These are phyloP conservation scores for Saguinus midas DNA, from an alignment of 2,113 vertebrate genomes.

Conservation along the genomic window DNA sequence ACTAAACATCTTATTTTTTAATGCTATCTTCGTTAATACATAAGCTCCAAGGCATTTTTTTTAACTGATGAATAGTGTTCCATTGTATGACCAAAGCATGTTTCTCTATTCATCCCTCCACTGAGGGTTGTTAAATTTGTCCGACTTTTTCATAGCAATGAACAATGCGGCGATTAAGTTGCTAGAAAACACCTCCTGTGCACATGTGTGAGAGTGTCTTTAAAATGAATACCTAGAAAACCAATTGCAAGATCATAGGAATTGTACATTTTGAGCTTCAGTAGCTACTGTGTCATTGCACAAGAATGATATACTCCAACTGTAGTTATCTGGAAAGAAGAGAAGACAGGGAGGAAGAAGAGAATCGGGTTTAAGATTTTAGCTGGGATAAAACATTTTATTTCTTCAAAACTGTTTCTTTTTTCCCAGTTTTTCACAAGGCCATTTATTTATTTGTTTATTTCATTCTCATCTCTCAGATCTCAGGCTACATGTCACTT, in stretches of 20 bases:
- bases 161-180: not conserved
- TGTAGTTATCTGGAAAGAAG: not conserved
- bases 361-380: not conserved
- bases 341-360: not conserved
- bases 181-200: not conserved
- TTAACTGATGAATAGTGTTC: slow-evolving; percentile 15
- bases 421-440: not conserved
- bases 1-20: slow-evolving; percentile 24
- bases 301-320: not conserved
- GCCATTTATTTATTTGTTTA: not conserved
- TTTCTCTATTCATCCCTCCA: slow-evolving; percentile 37
- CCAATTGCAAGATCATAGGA: not conserved
- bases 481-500: not conserved
- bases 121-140: not conserved
- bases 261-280: not conserved
- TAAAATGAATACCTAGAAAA: slow-evolving; percentile 17
- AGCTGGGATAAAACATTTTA: not conserved
- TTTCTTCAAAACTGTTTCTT: not conserved
- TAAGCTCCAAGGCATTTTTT: not conserved
- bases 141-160: not conserved
- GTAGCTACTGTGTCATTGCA: not conserved
- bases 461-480: not conserved
- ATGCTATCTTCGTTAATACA: not conserved
- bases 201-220: not conserved
- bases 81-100: not conserved